Conservation (phyloP, 2,888 invertebrate genomes). For the Ligdia adustata region DNA sequence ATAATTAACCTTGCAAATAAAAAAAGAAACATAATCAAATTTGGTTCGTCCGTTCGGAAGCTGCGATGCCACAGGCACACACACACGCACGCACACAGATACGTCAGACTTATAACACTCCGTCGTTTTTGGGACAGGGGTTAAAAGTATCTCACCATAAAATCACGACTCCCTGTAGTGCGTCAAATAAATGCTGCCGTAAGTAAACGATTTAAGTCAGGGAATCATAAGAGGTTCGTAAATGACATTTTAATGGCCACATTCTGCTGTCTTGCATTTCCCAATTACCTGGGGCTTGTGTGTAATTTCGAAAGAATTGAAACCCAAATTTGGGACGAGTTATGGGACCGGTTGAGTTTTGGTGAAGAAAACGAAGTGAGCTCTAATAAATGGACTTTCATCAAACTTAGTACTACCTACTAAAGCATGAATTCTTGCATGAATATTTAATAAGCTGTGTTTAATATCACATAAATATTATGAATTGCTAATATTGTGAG, state of each 20-base stretch:
- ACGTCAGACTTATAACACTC: too few species aligned
- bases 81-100: too few species aligned
- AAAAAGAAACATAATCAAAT: too few species aligned
- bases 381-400: constrained; percentile 30
- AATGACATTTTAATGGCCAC: constrained; percentile 41
- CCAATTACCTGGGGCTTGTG: constrained; percentile 35
- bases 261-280: constrained; percentile 39
- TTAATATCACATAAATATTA: too few species aligned
- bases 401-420: constrained; percentile 25
- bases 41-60: too few species aligned
- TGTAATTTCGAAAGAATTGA: constrained; percentile 37
- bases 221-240: constrained; percentile 35
- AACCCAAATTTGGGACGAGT: constrained; percentile 34
- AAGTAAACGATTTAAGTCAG: constrained; percentile 28
- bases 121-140: too few species aligned
- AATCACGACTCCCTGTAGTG: constrained; percentile 2
- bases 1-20: too few species aligned
- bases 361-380: constrained; percentile 21
- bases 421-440: too few species aligned
- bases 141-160: not conserved
- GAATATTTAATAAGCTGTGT: too few species aligned
- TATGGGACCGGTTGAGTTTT: constrained; percentile 35
- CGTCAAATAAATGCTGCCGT: constrained; percentile 15
- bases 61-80: too few species aligned
- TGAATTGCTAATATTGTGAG: too few species aligned